phyloP scores from a whole-genome alignment of 2,797 vertebrate genomes.

The Limnodromus scolopaceus region DNA sequence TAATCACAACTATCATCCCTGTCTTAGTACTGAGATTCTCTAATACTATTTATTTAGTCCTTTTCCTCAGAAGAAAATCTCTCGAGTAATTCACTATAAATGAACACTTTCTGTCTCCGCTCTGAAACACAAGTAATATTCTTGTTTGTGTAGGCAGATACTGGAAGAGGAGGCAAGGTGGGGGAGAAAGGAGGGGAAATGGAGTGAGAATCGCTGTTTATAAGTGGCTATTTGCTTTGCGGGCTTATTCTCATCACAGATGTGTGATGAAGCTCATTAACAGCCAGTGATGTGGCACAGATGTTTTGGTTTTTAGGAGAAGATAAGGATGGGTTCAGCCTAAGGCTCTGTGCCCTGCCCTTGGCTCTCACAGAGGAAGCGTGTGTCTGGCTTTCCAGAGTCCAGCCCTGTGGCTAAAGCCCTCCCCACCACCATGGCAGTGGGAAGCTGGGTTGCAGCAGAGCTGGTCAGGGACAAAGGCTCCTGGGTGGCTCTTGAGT shows the following conservation, averaged over 20 bases:
- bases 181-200: background rate
- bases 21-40: background rate
- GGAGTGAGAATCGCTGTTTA: background rate
- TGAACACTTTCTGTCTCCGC: background rate
- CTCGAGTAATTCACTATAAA: background rate
- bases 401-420: background rate
- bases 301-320: background rate
- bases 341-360: background rate
- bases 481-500: background rate
- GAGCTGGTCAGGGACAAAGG: background rate
- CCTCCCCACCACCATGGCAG: background rate
- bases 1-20: background rate
- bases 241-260: background rate
- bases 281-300: background rate
- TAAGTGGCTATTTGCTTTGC: background rate
- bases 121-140: conserved; percentile 1
- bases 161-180: background rate
- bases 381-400: background rate
- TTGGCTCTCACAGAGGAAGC: background rate
- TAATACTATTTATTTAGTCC: background rate
- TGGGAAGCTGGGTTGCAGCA: background rate
- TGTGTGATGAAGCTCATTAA: background rate
- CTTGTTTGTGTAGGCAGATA: background rate
- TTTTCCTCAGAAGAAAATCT: background rate
- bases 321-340: background rate